These are phyloP conservation scores for Ptychobarbus kaznakovi DNA, from an alignment of 2,797 vertebrate genomes.

Conservation along the genomic window DNA sequence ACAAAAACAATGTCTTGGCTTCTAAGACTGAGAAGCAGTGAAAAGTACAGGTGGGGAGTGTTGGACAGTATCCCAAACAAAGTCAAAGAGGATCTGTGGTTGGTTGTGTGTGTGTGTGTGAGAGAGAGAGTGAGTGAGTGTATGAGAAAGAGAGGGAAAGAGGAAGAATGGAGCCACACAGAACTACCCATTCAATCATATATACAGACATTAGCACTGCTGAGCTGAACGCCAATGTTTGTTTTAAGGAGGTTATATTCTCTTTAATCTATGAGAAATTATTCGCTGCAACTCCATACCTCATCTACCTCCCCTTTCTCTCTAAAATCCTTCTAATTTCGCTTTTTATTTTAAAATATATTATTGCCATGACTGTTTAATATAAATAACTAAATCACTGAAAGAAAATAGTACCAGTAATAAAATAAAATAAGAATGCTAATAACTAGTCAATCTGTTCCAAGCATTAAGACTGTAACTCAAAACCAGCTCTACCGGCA, in stretches of 20 bases:
- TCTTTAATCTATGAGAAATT: constrained; percentile 35
- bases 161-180: constrained; percentile 22
- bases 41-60: constrained; percentile 47
- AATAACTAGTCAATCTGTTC: constrained; percentile 30
- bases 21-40: constrained; percentile 46
- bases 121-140: neutral
- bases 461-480: constrained; percentile 39
- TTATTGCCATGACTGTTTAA: neutral
- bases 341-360: neutral
- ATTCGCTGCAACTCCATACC: neutral
- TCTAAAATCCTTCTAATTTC: neutral
- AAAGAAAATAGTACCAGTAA: neutral
- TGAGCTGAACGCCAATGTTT: constrained; percentile 17
- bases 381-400: neutral
- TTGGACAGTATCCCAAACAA: constrained; percentile 44
- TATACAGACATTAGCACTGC: constrained; percentile 30
- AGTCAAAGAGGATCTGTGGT: constrained; percentile 41
- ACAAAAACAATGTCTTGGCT: constrained; percentile 40
- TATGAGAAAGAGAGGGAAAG: neutral
- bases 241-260: constrained; percentile 37
- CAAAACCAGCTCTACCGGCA: neutral
- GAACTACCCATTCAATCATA: constrained; percentile 29
- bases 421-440: neutral
- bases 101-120: neutral
- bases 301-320: neutral